Evolutionary conservation across 2,113 vertebrate genomes (phyloP), one percentile per base, ranked within the genome.

Genomic region (Phaethornis superciliosus): DNA sequence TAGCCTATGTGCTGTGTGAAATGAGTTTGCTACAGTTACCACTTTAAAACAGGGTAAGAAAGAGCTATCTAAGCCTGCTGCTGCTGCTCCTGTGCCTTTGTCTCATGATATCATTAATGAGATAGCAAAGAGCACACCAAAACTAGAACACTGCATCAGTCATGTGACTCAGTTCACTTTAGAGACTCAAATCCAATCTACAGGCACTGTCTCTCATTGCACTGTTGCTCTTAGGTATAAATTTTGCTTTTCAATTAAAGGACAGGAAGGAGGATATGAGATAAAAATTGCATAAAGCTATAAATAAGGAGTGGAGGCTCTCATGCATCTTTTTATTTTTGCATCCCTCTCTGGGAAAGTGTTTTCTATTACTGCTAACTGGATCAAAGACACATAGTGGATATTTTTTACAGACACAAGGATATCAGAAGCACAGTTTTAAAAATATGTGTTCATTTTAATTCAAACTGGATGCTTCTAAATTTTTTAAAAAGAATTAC

Each of bases 241-340:
- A 63, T 92, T 74, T 62, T 88, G 78, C 60, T 81, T 88, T 85
- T 74, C 68, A 88, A 70, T 88, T 95, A 90, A 49, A 80, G 56
- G 63, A 68, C 78, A 71, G 69, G 77, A 59, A 64, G 33, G 64
- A 89, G 79, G 59, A 19, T 60, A 75, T 64, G 33, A 94, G 70
- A 90, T 89, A 80, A 69, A 85, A 75, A 74, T 83, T 90, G 85
- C 76, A 94, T 94, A 92, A 95, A 94, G 92, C 85, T 95, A 90
- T 94, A 96, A 92, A 88, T 89, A 90, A 89, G 35, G 28, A 80
- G 86, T 15, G 26, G 51, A 51, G 32, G 40, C 56, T 91, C 30
- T 54, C 74, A 65, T 78, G 54, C 77, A 44, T 55, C 84, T 82
- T 71, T 87, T 93, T 91, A 82, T 60, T 82, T 85, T 88, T 70